Evolutionary conservation across 2,113 vertebrate genomes (phyloP).

Genomic region (Coregonus clupeaformis): DNA sequence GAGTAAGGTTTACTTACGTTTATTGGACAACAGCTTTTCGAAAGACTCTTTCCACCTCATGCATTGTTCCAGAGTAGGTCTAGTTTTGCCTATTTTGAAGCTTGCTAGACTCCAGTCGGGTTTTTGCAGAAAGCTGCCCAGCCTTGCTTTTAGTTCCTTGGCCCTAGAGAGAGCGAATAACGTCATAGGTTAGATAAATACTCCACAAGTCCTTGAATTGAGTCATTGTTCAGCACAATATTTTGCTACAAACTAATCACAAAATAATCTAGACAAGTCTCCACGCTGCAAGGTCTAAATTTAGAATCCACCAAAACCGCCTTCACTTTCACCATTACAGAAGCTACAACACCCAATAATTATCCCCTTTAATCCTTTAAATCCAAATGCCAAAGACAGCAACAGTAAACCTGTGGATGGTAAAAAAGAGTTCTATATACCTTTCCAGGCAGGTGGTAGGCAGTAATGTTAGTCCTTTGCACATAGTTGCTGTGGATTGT

Average conservation of each 20-base stretch:
- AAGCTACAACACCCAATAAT: neutral
- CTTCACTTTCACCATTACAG: neutral
- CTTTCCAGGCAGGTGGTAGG: constrained; percentile 85
- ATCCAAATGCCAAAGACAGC: neutral
- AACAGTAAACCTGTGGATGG: neutral
- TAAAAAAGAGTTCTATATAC: constrained; percentile 65
- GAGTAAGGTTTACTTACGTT: constrained; percentile 79
- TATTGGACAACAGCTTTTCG: constrained; percentile 88
- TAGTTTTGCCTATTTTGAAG: constrained; percentile 72
- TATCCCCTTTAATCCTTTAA: too few species aligned
- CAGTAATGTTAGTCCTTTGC: constrained; percentile 77
- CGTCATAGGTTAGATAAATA: constrained; percentile 20
- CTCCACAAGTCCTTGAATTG: neutral
- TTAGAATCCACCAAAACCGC: neutral
- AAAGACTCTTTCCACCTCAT: constrained; percentile 88
- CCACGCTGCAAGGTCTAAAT: neutral
- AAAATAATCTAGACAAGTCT: neutral
- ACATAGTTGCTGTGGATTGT: constrained; percentile 74
- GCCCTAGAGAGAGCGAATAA: constrained; percentile 69
- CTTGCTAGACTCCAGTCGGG: constrained; percentile 67
- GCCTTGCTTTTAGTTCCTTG: constrained; percentile 85
- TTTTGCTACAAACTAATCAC: neutral
- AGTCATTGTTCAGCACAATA: neutral
- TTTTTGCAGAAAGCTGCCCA: constrained; percentile 84
- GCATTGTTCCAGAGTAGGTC: constrained; percentile 82